These are phyloP conservation scores for Conopomorpha cramerella DNA, from an alignment of 1,140 invertebrate genomes.

Conservation along the genomic window DNA sequence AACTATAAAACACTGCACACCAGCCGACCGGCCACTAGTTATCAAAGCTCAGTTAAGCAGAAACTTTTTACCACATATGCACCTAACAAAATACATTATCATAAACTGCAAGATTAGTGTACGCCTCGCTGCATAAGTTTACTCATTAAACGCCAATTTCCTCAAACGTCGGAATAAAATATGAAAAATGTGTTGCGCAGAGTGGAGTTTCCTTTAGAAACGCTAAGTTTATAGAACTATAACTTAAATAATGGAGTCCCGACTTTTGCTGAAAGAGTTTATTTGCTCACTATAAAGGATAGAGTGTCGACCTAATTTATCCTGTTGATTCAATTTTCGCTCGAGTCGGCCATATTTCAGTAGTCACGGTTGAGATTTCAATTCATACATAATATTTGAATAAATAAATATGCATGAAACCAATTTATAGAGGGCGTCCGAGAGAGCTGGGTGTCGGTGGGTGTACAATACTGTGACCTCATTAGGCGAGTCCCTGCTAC, in stretches of 20 bases:
- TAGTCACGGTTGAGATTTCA: constrained; percentile 45
- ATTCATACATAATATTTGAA: constrained; percentile 57
- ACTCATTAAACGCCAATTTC: constrained; percentile 31
- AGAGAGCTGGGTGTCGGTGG: constrained; percentile 14
- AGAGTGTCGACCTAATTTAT: constrained; percentile 31
- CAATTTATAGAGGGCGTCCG: constrained; percentile 48
- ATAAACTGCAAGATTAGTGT: constrained; percentile 13
- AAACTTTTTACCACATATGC: constrained; percentile 9
- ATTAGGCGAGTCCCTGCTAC: constrained; percentile 31
- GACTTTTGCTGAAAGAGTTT: no score
- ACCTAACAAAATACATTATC: constrained; percentile 8
- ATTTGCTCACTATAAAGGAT: no score
- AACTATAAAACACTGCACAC: no score
- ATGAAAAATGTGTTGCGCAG: constrained; percentile 21
- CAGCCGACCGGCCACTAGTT: no score
- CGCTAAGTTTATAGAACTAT: constrained; percentile 18
- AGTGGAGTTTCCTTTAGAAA: constrained; percentile 13
- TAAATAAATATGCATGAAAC: constrained; percentile 60
- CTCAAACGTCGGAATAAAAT: constrained; percentile 20
- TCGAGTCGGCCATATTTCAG: constrained; percentile 38
- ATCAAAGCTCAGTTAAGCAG: constrained; percentile 14
- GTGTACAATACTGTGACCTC: constrained; percentile 43
- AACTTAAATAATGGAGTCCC: no score
- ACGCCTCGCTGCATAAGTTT: constrained; percentile 23
- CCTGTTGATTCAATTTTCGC: constrained; percentile 40